Base-by-base conservation (phyloP, 2,797 vertebrate species). In the Gymnoscopelus microlampas region DNA sequence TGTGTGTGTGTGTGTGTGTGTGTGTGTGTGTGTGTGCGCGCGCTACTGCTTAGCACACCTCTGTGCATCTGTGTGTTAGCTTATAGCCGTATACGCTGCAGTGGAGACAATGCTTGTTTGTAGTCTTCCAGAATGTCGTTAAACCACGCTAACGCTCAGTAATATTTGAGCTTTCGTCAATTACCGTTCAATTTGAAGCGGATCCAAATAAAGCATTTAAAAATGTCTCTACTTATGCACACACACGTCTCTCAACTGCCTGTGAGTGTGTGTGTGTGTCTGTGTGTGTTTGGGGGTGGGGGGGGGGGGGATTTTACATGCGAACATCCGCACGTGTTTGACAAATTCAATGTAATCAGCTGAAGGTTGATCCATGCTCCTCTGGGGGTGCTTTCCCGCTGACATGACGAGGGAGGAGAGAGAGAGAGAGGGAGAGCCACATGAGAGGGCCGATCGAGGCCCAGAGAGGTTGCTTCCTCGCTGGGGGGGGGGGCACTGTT, bases 391-490 rank as follows among this genome's bases (percentile, higher is more conserved):
- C 66, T 67, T 65, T 73, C 15, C 35, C 59, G 60, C 68, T 69
- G 70, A 83, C 53, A 66, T 67, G 74, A 76, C 78, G 83, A 72
- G 60, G 80, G 85, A 80, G 79, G 75, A 71, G 57, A 54, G 56
- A 0, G 11, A 5, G 32, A 35, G 32, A 35, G 32, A 32, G 5
- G 32, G 32, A 35, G 32, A 44, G 39, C 39, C 39, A 19, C 73
- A 48, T 26, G 70, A 68, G 82, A 85, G 79, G 19, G 19, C 19
- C 19, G 19, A 83, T 77, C 4, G 47, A 1, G 12, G 81, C 86
- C 82, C 87, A 81, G 74, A 85, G 86, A 78, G 71, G 76, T 19
- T 19, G n/a, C n/a, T 80, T 74, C 62, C 69, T 79, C 64, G 3
- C 77, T 75, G 51, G 69, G 78, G 24, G 54, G 54, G 12, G 79